phyloP scores from a whole-genome alignment of 2,113 vertebrate species.

The Mellivora capensis region DNA sequence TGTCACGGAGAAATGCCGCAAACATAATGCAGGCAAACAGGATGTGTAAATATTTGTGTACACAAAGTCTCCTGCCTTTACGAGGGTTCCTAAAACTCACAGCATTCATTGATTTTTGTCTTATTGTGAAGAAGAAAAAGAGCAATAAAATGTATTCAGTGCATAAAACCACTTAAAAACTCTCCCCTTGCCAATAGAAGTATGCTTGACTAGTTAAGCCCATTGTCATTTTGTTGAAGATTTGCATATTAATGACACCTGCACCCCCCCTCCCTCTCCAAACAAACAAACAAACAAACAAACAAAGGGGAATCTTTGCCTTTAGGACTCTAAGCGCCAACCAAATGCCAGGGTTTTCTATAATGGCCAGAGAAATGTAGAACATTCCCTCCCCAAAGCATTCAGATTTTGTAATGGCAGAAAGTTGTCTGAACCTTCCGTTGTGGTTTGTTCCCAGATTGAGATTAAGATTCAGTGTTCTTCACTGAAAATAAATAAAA shows the following conservation, averaged over 20 bases:
- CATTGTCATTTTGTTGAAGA: not conserved
- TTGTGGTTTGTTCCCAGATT: not conserved
- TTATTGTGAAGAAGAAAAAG: slow-evolving; percentile 41
- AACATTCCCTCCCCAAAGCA: no score
- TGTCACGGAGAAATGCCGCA: not conserved
- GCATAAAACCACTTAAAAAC: slow-evolving; percentile 13
- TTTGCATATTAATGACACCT: not conserved
- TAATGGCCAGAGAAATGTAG: not conserved
- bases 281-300: not conserved
- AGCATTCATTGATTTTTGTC: slow-evolving; percentile 63
- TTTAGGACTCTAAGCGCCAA: not conserved
- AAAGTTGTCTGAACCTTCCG: not conserved
- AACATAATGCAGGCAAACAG: not conserved
- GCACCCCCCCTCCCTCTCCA: not conserved
- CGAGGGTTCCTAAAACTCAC: slow-evolving; percentile 49
- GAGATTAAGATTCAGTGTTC: not conserved
- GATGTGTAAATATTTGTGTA: not conserved
- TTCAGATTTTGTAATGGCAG: not conserved
- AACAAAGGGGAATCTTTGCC: not conserved
- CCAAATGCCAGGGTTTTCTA: not conserved
- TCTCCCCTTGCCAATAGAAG: not conserved
- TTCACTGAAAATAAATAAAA: no score
- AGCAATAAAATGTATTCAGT: slow-evolving; percentile 14
- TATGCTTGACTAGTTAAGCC: not conserved
- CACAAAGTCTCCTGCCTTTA: not conserved